phyloP scores from a whole-genome alignment of 2,888 invertebrate genomes.

The Pecten maximus region DNA sequence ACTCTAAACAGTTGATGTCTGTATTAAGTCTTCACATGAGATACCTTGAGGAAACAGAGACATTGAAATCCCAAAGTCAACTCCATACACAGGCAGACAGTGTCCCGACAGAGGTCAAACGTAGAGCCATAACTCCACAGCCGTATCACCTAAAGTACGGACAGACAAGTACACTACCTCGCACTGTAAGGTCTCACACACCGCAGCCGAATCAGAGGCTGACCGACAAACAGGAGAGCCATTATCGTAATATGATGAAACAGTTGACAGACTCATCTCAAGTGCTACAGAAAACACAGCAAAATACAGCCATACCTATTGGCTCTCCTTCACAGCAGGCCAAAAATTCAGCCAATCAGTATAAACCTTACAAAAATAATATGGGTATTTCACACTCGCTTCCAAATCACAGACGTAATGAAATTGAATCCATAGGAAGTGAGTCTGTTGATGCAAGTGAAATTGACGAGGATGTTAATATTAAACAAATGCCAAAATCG shows the following conservation, averaged over 20 bases:
- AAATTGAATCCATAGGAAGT: neutral
- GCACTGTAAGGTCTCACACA: conserved; percentile 71
- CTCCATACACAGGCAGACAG: neutral
- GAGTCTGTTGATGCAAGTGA: conserved; percentile 19
- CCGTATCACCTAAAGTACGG: conserved; percentile 59
- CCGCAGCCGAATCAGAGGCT: conserved; percentile 67
- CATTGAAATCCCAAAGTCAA: conserved; percentile 61
- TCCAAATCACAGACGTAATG: neutral
- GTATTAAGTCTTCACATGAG: conserved; percentile 75
- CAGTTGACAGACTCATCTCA: neutral
- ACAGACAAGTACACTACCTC: conserved; percentile 58
- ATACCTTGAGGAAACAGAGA: conserved; percentile 73
- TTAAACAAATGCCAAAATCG: conserved; percentile 54
- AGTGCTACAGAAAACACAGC: neutral
- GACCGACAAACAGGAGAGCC: conserved; percentile 44
- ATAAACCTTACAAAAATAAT: neutral
- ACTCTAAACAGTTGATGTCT: conserved; percentile 73
- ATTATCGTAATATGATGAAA: conserved; percentile 27
- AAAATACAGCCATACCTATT: conserved; percentile 31
- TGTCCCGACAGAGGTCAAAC: conserved; percentile 3
- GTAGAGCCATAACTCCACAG: conserved; percentile 72
- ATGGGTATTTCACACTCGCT: conserved; percentile 9
- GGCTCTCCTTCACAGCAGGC: conserved; percentile 37
- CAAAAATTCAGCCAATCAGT: conserved; percentile 35
- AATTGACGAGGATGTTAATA: conserved; percentile 44